Evolutionary conservation across 1,140 invertebrate species (phyloP).

Genomic region (Geopemphigus sp.): DNA sequence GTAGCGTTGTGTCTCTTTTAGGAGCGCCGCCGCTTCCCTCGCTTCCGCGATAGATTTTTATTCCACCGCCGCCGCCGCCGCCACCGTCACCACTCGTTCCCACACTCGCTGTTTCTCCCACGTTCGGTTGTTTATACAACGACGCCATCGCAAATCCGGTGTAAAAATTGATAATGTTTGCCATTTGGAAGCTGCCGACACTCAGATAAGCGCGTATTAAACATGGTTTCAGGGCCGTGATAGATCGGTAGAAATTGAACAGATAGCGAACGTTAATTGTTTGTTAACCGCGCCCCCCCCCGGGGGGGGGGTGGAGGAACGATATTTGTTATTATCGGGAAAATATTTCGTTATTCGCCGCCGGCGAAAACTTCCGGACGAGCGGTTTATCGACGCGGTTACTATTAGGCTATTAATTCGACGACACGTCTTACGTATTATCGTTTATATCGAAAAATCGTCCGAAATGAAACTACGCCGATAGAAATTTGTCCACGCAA

Average conservation of each 20-base stretch:
- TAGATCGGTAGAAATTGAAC: constrained; percentile 42
- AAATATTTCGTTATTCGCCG: neutral
- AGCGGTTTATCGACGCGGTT: no score
- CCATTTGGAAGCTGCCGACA: constrained; percentile 14
- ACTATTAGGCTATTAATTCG: no score
- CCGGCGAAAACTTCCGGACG: no score
- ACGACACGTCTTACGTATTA: no score
- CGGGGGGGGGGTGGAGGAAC: no score
- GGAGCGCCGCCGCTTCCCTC: neutral
- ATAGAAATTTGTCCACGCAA: no score
- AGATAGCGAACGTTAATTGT: constrained; percentile 6
- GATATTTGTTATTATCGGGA: neutral
- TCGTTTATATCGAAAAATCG: no score
- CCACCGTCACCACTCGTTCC: neutral
- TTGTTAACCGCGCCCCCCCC: constrained; percentile 12
- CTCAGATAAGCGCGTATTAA: constrained; percentile 40
- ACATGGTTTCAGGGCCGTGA: constrained; percentile 33
- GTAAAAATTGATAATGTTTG: constrained; percentile 49
- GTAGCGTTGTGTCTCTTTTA: constrained; percentile 45
- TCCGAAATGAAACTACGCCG: no score
- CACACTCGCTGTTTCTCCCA: neutral
- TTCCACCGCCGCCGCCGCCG: neutral
- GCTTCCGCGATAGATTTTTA: constrained; percentile 28
- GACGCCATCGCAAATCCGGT: constrained; percentile 36
- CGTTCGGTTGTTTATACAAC: constrained; percentile 32